Conservation (phyloP, 1,140 invertebrate species). For the Drosophila parvula region DNA sequence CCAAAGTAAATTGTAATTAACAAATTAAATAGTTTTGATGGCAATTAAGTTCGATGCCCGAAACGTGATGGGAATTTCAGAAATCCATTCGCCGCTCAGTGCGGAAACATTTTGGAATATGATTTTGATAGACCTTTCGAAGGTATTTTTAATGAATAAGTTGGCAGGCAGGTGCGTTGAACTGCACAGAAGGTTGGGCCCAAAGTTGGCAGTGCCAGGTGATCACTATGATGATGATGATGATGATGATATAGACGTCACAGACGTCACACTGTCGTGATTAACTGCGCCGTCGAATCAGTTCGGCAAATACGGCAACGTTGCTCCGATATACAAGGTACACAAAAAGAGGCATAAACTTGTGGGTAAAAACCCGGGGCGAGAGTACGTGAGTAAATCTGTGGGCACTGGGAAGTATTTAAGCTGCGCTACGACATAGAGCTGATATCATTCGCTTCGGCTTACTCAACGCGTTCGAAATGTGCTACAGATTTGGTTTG, state of each 20-base stretch:
- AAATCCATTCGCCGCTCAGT: conserved; percentile 12
- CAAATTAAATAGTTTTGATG: conserved; percentile 1
- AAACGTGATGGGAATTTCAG: conserved; percentile 29
- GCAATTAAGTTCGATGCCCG: background rate
- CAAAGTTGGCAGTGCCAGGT: conserved; percentile 41
- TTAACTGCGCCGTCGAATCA: conserved; percentile 67
- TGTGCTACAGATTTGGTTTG: conserved; percentile 55
- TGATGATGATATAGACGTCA: conserved; percentile 12
- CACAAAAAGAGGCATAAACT: conserved; percentile 39
- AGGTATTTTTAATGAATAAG: conserved; percentile 22
- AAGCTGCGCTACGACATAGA: conserved; percentile 38
- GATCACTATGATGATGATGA: conserved; percentile 18
- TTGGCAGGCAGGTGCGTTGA: conserved; percentile 56
- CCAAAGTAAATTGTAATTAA: background rate
- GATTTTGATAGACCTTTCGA: conserved; percentile 36
- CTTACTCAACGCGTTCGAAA: conserved; percentile 44
- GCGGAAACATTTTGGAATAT: conserved; percentile 53
- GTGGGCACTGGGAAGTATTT: conserved; percentile 49
- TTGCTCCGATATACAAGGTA: conserved; percentile 25
- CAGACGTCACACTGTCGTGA: conserved; percentile 42
- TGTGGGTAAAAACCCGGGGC: conserved; percentile 27
- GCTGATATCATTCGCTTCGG: conserved; percentile 48
- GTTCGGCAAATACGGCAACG: conserved; percentile 55
- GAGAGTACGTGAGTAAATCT: conserved; percentile 31
- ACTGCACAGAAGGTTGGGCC: conserved; percentile 61